Percentiles rank a stretch among this genome's conserved stretches.
Conservation (phyloP, 53 echinoderm and acorn worm species). For the Luidia sarsii region DNA sequence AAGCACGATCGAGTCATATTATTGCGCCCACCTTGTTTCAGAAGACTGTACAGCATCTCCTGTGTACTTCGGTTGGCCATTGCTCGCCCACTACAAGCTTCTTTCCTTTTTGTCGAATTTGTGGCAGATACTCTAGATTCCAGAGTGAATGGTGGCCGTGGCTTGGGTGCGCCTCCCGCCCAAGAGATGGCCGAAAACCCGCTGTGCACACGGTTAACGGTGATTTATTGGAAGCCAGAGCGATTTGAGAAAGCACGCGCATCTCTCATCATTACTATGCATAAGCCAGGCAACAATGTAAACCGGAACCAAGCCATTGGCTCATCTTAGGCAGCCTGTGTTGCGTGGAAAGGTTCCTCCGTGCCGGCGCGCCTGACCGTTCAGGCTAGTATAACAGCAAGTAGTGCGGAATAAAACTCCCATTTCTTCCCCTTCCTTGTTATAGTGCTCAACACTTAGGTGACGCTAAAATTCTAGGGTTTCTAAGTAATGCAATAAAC, state of each 20-base stretch:
- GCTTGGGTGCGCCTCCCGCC: slow-evolving; percentile 27
- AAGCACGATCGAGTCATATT: slow-evolving; percentile 12
- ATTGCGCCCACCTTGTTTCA: slow-evolving; percentile 58
- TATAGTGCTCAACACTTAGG: slow-evolving; percentile 56
- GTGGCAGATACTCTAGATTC: slow-evolving; percentile 18
- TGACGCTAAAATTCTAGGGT: slow-evolving; percentile 72
- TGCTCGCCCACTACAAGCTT: neutral
- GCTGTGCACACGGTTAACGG: slow-evolving; percentile 32
- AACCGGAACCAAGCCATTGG: slow-evolving; percentile 38
- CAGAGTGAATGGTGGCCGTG: slow-evolving; percentile 28
- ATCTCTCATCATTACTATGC: slow-evolving; percentile 59
- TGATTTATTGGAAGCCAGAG: slow-evolving; percentile 42
- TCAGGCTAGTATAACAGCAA: slow-evolving; percentile 32
- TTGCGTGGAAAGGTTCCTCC: slow-evolving; percentile 33
- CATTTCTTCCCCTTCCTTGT: slow-evolving; percentile 27
- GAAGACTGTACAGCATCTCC: slow-evolving; percentile 65
- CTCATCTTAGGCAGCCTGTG: slow-evolving; percentile 22
- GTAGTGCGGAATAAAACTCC: slow-evolving; percentile 40
- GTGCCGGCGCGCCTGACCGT: slow-evolving; percentile 17
- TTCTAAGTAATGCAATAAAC: slow-evolving; percentile 83
- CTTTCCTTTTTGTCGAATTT: slow-evolving; percentile 22
- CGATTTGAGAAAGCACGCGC: slow-evolving; percentile 44
- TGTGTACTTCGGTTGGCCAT: slow-evolving; percentile 43
- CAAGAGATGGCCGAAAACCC: slow-evolving; percentile 29
- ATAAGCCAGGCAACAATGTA: slow-evolving; percentile 44